These are phyloP conservation scores for mouse (Mus musculus) DNA, from an alignment of 2,113 vertebrate species.

Conservation along the genomic window GRCm39 chr5:33843501-33844000, in stretches of 20 bases:
- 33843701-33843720: neutral
- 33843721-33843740: neutral
- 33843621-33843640: accelerated
- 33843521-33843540: neutral
- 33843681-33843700: accelerated
- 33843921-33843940: constrained; percentile 10
- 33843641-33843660: neutral
- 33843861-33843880: neutral
- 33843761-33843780: neutral
- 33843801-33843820: neutral
- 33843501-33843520: neutral
- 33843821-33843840: neutral
- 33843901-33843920: neutral
- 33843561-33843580: accelerated
- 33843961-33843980: neutral
- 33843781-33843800: neutral
- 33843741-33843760: neutral
- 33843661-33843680: neutral
- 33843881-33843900: neutral
- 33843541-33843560: neutral
- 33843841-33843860: constrained; percentile 51
- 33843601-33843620: accelerated
- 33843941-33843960: neutral
- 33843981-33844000: accelerated
- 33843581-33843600: neutral